Percentiles rank a stretch among this genome's conserved stretches.
Conservation (phyloP, 2,797 vertebrate species). For the Potorous gilbertii region DNA sequence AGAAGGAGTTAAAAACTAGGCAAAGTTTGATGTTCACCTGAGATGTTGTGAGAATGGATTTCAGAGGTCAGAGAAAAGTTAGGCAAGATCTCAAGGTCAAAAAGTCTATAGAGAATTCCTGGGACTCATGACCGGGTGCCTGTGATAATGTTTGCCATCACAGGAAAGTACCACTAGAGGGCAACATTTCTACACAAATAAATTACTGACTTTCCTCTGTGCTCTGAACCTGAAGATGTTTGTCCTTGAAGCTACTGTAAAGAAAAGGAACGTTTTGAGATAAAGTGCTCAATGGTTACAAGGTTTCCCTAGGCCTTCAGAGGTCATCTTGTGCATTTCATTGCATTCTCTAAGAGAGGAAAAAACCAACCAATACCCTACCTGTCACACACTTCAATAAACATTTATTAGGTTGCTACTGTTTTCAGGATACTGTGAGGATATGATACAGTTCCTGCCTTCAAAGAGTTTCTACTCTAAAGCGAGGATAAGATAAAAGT, state of each 20-base stretch:
- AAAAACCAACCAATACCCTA: neutral
- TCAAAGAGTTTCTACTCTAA: neutral
- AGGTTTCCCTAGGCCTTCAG: neutral
- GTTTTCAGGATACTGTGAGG: neutral
- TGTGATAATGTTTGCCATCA: neutral
- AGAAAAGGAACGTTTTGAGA: neutral
- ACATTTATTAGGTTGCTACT: neutral
- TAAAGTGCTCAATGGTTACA: neutral
- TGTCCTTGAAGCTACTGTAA: neutral
- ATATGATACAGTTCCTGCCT: neutral
- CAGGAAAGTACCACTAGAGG: constrained; percentile 46
- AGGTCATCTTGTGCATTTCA: neutral
- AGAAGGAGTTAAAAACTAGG: neutral
- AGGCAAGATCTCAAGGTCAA: neutral
- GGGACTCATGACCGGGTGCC: neutral
- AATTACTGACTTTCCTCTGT: neutral
- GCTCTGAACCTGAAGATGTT: neutral
- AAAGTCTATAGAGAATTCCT: neutral
- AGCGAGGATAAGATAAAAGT: neutral
- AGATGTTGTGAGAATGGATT: neutral
- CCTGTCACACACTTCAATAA: neutral
- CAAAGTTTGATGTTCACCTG: neutral
- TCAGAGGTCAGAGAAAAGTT: neutral
- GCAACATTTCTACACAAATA: neutral
- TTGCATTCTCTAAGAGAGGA: neutral